Percentiles rank a stretch among this genome's conserved stretches.
phyloP scores from a whole-genome alignment of 2,113 vertebrate species.

The Damaliscus lunatus region DNA sequence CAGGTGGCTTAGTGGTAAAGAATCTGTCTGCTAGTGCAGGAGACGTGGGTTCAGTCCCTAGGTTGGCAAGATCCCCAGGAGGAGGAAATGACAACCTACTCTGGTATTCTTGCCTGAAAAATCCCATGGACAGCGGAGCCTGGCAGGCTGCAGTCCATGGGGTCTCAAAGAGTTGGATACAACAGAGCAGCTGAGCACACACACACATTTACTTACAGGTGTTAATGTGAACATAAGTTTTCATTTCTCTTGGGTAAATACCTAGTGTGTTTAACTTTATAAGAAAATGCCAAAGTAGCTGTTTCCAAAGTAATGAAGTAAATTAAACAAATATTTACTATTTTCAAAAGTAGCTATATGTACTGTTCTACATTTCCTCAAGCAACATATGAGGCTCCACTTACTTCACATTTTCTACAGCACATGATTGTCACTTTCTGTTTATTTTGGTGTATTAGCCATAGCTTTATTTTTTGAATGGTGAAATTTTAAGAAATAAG shows the following conservation, averaged over 20 bases:
- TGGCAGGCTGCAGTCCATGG: background rate
- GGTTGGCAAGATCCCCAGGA: background rate
- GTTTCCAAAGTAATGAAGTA: background rate
- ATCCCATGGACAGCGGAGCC: background rate
- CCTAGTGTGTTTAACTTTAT: background rate
- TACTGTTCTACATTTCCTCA: background rate
- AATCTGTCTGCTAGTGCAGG: background rate
- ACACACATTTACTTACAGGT: background rate
- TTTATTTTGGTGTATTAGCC: background rate
- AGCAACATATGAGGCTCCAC: background rate
- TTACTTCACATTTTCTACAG: background rate
- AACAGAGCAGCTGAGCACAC: background rate
- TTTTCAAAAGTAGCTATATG: background rate
- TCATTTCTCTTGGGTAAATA: constrained; percentile 12
- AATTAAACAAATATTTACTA: background rate
- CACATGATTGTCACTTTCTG: background rate
- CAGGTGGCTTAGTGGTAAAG: background rate
- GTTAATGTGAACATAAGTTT: constrained; percentile 33
- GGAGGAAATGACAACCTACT: background rate
- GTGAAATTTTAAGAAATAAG: background rate
- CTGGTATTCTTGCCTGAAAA: background rate
- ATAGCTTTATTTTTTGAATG: constrained; percentile 38
- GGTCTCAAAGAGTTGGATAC: background rate
- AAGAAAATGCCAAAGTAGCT: background rate
- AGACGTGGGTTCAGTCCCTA: background rate